These are phyloP conservation scores for Xenentodon cancila DNA, from an alignment of 2,797 vertebrate species.

Conservation along the genomic window DNA sequence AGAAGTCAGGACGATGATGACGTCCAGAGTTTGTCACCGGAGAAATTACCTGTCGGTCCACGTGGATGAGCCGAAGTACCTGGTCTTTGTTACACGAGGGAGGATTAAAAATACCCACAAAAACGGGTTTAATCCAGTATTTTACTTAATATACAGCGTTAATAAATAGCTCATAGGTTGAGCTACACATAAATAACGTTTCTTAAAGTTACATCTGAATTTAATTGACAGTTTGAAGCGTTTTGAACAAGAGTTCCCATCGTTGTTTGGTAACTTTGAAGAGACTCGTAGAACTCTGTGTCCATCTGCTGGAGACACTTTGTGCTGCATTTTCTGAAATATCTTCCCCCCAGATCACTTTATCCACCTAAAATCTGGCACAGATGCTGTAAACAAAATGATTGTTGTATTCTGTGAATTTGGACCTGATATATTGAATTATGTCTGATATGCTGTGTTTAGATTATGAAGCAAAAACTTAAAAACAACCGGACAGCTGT, in stretches of 20 bases:
- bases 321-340: constrained; percentile 26
- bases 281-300: constrained; percentile 7
- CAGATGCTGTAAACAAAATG: background rate
- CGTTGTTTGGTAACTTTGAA: constrained; percentile 8
- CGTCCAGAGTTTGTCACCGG: too few species aligned
- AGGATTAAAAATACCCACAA: too few species aligned
- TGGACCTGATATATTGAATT: background rate
- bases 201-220: too few species aligned
- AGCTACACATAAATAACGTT: too few species aligned
- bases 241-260: background rate
- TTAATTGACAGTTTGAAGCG: background rate
- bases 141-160: too few species aligned
- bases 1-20: constrained; percentile 1
- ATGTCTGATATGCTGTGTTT: background rate
- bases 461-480: rapidly evolving
- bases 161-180: too few species aligned
- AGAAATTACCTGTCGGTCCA: too few species aligned
- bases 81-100: too few species aligned
- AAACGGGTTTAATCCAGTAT: too few species aligned
- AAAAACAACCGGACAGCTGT: background rate
- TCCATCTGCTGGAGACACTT: constrained; percentile 20
- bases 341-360: constrained; percentile 10
- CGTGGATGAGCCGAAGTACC: too few species aligned
- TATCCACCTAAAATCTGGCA: background rate
- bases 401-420: constrained; percentile 3